Conservation (phyloP, 92 coral and sea anemone genomes). For the Epizoanthus illoricatus region DNA sequence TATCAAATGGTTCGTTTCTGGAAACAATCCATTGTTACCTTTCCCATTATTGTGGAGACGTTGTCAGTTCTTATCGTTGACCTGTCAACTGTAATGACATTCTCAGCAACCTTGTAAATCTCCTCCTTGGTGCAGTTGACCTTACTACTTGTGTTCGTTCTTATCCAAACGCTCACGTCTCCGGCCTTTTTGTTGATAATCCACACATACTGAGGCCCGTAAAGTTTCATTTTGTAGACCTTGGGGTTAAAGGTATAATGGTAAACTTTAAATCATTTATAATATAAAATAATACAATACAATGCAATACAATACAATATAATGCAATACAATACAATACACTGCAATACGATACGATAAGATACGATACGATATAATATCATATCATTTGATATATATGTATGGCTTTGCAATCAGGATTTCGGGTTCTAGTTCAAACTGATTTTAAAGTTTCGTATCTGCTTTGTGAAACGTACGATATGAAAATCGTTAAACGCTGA, state of each 20-base stretch:
- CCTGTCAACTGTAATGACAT: slow-evolving; percentile 56
- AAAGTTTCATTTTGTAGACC: slow-evolving; percentile 72
- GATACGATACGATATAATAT: too few species aligned
- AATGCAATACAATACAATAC: too few species aligned
- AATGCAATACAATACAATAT: background rate
- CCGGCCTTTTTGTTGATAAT: slow-evolving; percentile 65
- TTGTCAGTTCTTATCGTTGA: slow-evolving; percentile 52
- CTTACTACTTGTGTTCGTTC: background rate
- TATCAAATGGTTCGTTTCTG: too few species aligned
- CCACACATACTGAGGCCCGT: slow-evolving; percentile 89
- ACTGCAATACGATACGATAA: too few species aligned
- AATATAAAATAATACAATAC: background rate
- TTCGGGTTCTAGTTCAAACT: too few species aligned
- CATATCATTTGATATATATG: too few species aligned
- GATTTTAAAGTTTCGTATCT: too few species aligned
- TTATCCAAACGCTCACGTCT: slow-evolving; percentile 54
- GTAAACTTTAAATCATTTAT: background rate
- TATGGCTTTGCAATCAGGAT: too few species aligned
- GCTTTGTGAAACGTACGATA: too few species aligned
- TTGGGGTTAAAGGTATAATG: background rate
- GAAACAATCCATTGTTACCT: slow-evolving; percentile 50
- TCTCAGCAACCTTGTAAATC: slow-evolving; percentile 43
- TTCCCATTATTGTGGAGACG: slow-evolving; percentile 65
- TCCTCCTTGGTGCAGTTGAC: slow-evolving; percentile 55
- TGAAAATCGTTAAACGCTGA: too few species aligned